These are phyloP conservation scores for Seladonia tumulorum DNA, from an alignment of 2,888 invertebrate species.

Conservation along the genomic window DNA sequence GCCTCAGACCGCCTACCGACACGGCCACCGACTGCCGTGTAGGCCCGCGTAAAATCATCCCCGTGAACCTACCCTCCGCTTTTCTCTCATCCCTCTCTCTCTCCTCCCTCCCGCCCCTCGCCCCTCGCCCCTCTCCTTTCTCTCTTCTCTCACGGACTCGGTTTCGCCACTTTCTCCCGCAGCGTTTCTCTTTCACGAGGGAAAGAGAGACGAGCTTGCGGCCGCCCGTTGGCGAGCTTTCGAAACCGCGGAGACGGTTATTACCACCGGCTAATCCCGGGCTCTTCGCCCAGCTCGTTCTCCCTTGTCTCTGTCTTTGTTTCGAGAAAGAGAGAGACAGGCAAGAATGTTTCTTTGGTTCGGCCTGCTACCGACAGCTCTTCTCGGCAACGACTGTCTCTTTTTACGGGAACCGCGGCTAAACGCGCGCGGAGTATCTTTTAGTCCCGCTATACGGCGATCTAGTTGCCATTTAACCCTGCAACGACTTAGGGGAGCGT, in stretches of 20 bases:
- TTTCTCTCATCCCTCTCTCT: background rate
- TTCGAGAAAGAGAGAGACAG: background rate
- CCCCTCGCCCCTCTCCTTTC: background rate
- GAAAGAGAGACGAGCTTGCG: slow-evolving; percentile 66
- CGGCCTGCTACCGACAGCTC: background rate
- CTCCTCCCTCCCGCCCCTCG: background rate
- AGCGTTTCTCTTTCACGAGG: slow-evolving; percentile 35
- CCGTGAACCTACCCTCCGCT: slow-evolving; percentile 62
- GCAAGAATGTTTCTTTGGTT: background rate
- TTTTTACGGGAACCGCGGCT: slow-evolving; percentile 26
- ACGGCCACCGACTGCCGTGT: slow-evolving; percentile 72
- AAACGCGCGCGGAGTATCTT: slow-evolving; percentile 62
- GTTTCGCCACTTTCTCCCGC: slow-evolving; percentile 52
- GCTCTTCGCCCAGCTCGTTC: slow-evolving; percentile 65
- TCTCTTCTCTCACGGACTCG: slow-evolving; percentile 2
- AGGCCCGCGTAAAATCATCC: slow-evolving; percentile 75
- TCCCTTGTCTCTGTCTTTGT: slow-evolving; percentile 11
- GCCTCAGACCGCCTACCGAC: slow-evolving; percentile 76
- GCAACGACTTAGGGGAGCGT: slow-evolving; percentile 15
- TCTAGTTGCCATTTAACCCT: slow-evolving; percentile 64
- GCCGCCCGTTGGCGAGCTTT: slow-evolving; percentile 71
- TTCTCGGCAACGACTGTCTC: slow-evolving; percentile 1
- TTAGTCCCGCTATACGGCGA: slow-evolving; percentile 59
- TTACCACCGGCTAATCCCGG: slow-evolving; percentile 77
- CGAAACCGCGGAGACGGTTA: slow-evolving; percentile 76